phyloP scores from a whole-genome alignment of 2,888 invertebrate genomes.

The Drosophila nr. perissopoda region DNA sequence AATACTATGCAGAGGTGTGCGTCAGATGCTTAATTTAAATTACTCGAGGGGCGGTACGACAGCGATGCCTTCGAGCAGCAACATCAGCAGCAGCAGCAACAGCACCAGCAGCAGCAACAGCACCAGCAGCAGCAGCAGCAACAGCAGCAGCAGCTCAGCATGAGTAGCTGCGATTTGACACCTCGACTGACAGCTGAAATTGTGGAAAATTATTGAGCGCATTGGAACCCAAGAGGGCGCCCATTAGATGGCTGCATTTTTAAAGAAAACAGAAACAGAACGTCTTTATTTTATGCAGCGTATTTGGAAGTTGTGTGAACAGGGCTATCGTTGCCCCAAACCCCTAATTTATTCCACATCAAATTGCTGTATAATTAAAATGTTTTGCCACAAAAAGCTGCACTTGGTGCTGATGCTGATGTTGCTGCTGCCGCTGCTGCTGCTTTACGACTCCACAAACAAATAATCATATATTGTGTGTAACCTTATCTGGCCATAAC shows the following conservation, averaged over 20 bases:
- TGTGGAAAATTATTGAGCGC: constrained; percentile 84
- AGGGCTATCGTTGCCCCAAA: constrained; percentile 52
- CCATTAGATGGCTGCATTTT: constrained; percentile 70
- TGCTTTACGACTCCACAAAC: constrained; percentile 66
- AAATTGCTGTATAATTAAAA: constrained; percentile 70
- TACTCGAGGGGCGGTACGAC: constrained; percentile 70
- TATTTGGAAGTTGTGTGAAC: constrained; percentile 68
- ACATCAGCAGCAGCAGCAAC: background rate
- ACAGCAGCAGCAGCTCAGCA: constrained; percentile 78
- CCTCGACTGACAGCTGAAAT: constrained; percentile 84
- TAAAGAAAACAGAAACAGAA: constrained; percentile 46
- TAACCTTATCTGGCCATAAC: constrained; percentile 68
- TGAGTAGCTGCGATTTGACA: constrained; percentile 85
- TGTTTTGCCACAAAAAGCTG: constrained; percentile 38
- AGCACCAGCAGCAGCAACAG: background rate
- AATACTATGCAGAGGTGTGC: constrained; percentile 66
- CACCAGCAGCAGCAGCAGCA: constrained; percentile 49
- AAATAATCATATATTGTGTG: constrained; percentile 77
- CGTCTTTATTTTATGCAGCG: constrained; percentile 56
- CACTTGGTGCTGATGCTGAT: constrained; percentile 41
- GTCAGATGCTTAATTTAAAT: constrained; percentile 82
- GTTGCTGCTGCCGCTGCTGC: constrained; percentile 8
- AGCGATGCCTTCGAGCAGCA: constrained; percentile 46
- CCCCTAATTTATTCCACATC: constrained; percentile 74
- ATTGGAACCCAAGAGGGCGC: constrained; percentile 78